Conservation (phyloP, 2,797 vertebrate genomes). For the Gobio occitaniae region DNA sequence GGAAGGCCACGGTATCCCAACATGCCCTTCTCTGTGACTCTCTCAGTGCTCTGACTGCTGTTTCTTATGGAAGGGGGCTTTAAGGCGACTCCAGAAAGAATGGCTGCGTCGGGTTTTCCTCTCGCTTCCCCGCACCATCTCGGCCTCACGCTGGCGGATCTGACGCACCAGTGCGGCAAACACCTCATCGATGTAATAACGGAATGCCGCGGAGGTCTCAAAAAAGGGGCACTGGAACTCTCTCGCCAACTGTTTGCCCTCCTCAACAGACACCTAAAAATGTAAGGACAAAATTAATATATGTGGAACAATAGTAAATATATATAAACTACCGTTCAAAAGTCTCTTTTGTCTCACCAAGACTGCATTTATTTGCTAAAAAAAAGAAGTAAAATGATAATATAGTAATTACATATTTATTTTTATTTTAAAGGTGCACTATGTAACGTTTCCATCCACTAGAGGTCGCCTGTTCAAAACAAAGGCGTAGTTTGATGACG, state of each 20-base stretch:
- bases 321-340: too few species aligned
- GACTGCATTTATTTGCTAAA: not conserved
- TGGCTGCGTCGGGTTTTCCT: conserved; percentile 77
- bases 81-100: conserved; percentile 84
- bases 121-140: conserved; percentile 77
- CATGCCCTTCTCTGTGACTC: conserved; percentile 13
- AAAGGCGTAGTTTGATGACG: too few species aligned
- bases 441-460: too few species aligned
- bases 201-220: conserved; percentile 85
- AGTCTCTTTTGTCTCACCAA: not conserved
- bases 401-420: not conserved
- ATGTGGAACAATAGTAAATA: not conserved
- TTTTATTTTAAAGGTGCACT: not conserved
- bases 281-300: conserved; percentile 1
- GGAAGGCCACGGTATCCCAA: conserved; percentile 29
- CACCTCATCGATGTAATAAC: conserved; percentile 87
- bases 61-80: conserved; percentile 82
- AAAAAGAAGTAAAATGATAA: not conserved
- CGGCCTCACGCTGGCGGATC: conserved; percentile 83
- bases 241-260: conserved; percentile 80
- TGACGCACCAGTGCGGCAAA: conserved; percentile 86
- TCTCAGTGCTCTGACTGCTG: conserved; percentile 83
- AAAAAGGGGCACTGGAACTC: conserved; percentile 90
- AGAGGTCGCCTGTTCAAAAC: too few species aligned
- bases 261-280: conserved; percentile 85